Evolutionary conservation across 1,140 invertebrate species (phyloP), one percentile per base, ranked within the genome.

Genomic region (Prorops nasuta): DNA sequence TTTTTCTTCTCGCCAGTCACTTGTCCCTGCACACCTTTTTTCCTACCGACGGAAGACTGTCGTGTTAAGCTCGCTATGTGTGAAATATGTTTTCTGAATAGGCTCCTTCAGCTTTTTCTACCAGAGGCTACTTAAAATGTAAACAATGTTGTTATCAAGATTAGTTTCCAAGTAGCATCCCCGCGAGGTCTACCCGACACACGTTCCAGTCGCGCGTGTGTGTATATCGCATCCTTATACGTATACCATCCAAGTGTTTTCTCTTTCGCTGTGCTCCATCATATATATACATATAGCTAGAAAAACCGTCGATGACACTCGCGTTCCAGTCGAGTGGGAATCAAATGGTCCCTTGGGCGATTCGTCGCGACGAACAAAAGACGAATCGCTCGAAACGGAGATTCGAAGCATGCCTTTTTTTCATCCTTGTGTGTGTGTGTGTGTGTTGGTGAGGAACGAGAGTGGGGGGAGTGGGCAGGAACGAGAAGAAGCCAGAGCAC

Each of bases 401-500:
- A n/a, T n/a, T n/a, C n/a, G n/a, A n/a, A n/a, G n/a, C n/a, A n/a
- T n/a, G n/a, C 24, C 10, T 10, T 10, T 6, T 28, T 28, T 28
- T 28, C 24, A 6, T 28, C 10, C 24, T 28, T 10, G 24, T 28
- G 4, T 4, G 10, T 28, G 24, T n/a, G 24, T 10, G 24, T 28
- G 10, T n/a, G 34, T 18, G 35, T n/a, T 16, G 18, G 20, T 14
- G 4, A 15, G 32, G 15, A 8, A 24, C 9, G 40, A 24, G 24
- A 31, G 21, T 2, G 42, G 39, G 44, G 45, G 45, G 37, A 49
- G 48, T 51, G 53, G 54, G 57, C 49, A 51, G 60, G 60, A 72
- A 67, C 61, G 67, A 75, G 65, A 71, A 75, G 65, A 71, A 77
- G 69, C 70, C 71, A 71, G 66, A 52, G 75, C 72, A 74, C 67